Conservation (phyloP, 2,888 invertebrate genomes). For the Phoenoteleia sp. region DNA sequence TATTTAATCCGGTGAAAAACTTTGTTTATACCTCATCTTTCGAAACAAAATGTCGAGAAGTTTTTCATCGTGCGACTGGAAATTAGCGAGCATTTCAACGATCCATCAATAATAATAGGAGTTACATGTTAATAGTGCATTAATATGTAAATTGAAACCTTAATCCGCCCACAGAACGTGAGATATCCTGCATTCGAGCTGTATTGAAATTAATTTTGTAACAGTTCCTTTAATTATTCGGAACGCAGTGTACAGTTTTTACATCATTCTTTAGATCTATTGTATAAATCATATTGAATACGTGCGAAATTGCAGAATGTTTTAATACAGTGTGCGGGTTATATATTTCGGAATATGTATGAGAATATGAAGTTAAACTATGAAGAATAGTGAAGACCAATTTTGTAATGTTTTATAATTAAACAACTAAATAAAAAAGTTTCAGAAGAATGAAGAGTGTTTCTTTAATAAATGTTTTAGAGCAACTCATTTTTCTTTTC, state of each 20-base stretch:
- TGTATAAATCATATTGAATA: background rate
- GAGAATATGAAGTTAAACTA: background rate
- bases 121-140: background rate
- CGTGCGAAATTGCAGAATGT: background rate
- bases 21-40: background rate
- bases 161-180: background rate
- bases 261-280: too few species aligned
- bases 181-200: background rate
- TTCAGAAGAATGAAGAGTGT: too few species aligned
- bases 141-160: background rate
- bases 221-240: background rate
- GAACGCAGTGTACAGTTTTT: too few species aligned
- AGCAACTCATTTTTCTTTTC: too few species aligned
- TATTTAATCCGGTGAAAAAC: background rate
- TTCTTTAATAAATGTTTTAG: too few species aligned
- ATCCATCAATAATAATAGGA: background rate
- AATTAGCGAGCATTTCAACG: background rate
- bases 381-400: background rate
- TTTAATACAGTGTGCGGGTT: background rate
- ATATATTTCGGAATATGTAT: background rate
- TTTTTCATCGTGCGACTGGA: background rate
- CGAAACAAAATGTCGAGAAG: background rate
- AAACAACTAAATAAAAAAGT: slow-evolving; percentile 12
- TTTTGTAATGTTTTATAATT: slow-evolving; percentile 28
- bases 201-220: background rate